Evolutionary conservation across 2,113 vertebrate genomes (phyloP).

Genomic region (Anseranas semipalmata): DNA sequence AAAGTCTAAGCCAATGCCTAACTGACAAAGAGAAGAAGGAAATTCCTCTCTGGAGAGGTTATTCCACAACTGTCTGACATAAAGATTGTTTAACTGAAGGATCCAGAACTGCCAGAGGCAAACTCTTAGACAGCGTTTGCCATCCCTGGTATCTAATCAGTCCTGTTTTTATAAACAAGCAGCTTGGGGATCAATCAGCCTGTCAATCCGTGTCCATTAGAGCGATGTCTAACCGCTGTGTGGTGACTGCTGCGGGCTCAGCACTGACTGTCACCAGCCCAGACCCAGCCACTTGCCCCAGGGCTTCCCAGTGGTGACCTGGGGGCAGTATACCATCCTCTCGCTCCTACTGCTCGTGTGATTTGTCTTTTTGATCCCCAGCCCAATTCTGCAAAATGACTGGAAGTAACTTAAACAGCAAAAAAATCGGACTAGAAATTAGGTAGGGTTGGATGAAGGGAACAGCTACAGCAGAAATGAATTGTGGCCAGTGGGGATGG

Average conservation of each 20-base stretch:
- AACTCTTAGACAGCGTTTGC: not conserved
- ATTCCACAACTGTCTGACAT: not conserved
- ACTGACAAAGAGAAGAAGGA: not conserved
- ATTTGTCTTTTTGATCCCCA: not conserved
- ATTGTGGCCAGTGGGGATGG: accelerated
- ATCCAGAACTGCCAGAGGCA: not conserved
- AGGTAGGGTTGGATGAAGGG: not conserved
- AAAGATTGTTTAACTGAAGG: not conserved
- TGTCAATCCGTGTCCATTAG: not conserved
- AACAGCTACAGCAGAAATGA: not conserved
- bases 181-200: not conserved
- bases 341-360: not conserved
- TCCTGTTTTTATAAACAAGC: not conserved
- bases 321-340: not conserved
- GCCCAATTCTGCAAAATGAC: not conserved
- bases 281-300: not conserved
- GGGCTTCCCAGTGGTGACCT: not conserved
- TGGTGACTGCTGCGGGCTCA: not conserved
- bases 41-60: slow-evolving; percentile 11
- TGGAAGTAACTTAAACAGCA: not conserved
- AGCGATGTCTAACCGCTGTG: not conserved
- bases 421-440: not conserved
- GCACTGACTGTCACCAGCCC: not conserved
- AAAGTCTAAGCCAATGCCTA: not conserved
- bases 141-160: not conserved